phyloP scores from a whole-genome alignment of 2,888 invertebrate genomes.

The Heteropelma amictum region DNA sequence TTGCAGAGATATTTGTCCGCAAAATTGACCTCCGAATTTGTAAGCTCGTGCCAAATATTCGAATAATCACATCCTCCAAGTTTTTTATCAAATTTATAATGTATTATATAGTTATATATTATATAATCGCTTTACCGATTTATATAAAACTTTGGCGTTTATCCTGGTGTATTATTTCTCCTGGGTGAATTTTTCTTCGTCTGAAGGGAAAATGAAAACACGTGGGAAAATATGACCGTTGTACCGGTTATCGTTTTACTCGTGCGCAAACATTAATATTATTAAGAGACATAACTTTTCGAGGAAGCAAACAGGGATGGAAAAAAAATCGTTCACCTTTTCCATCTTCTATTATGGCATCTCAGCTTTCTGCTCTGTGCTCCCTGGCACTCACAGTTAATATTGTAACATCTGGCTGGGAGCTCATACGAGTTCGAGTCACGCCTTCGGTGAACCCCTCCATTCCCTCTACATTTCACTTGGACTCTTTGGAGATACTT shows the following conservation, averaged over 20 bases:
- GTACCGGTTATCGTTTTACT: neutral
- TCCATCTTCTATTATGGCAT: constrained; percentile 11
- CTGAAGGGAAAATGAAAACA: neutral
- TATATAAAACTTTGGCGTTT: too few species aligned
- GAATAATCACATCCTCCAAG: too few species aligned
- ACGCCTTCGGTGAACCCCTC: constrained; percentile 62
- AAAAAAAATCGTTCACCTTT: neutral
- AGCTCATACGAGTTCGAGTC: constrained; percentile 73
- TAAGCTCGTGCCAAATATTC: too few species aligned
- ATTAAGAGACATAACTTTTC: constrained; percentile 45
- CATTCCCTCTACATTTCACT: constrained; percentile 70
- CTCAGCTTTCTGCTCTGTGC: constrained; percentile 24
- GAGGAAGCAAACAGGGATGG: neutral
- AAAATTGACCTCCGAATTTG: too few species aligned
- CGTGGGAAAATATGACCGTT: constrained; percentile 10
- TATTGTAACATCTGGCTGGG: constrained; percentile 74
- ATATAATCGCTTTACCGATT: too few species aligned
- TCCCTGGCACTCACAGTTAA: constrained; percentile 65
- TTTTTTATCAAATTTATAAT: too few species aligned
- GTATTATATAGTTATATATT: too few species aligned
- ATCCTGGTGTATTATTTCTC: neutral
- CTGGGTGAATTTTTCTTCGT: neutral
- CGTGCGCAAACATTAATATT: constrained; percentile 60
- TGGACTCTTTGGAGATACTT: constrained; percentile 70
- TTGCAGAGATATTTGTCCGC: too few species aligned